Evolutionary conservation across 2,797 vertebrate genomes (phyloP).

Genomic region (Pipistrellus pygmaeus): DNA sequence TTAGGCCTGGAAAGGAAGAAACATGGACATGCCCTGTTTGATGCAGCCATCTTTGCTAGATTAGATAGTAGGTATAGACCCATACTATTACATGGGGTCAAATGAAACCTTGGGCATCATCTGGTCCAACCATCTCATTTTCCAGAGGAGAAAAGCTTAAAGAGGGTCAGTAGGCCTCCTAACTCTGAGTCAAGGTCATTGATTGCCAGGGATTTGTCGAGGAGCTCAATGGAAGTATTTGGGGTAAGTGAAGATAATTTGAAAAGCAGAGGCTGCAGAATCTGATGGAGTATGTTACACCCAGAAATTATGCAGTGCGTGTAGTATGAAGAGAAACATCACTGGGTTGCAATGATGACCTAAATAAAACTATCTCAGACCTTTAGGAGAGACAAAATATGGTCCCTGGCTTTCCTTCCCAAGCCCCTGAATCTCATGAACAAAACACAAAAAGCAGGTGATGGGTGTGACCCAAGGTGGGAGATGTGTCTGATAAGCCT

Average conservation of each 20-base stretch:
- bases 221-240: not conserved
- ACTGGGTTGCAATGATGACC: not conserved
- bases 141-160: not conserved
- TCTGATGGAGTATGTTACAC: not conserved
- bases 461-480: not conserved
- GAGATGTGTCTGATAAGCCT: not conserved
- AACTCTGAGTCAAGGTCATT: not conserved
- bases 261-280: not conserved
- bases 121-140: not conserved
- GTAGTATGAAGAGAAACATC: not conserved
- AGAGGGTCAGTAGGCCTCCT: not conserved
- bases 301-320: not conserved
- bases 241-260: not conserved
- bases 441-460: not conserved
- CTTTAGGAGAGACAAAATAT: not conserved
- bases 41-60: not conserved
- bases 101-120: not conserved
- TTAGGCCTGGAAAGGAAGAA: not conserved
- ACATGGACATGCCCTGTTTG: not conserved
- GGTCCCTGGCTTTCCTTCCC: not conserved
- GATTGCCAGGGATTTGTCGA: not conserved
- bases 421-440: not conserved
- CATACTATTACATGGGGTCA: not conserved
- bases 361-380: not conserved
- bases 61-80: not conserved